Conservation (phyloP, 2,888 invertebrate species). For the Melieria crassipennis region DNA sequence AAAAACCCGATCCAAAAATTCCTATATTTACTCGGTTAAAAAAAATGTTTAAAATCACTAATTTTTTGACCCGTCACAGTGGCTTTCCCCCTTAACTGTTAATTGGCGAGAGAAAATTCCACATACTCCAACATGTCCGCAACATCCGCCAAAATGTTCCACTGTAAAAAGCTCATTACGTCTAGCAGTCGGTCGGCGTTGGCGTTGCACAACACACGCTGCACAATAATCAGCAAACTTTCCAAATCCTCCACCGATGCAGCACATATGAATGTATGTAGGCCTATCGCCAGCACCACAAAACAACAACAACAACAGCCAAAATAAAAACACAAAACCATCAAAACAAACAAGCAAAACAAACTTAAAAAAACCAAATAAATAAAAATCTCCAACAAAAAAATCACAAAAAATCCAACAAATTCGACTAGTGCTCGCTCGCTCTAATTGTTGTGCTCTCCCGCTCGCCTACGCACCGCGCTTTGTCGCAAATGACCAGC, state of each 20-base stretch:
- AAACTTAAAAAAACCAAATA: conserved; percentile 37
- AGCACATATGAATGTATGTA: conserved; percentile 9
- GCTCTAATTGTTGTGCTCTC: conserved; percentile 44
- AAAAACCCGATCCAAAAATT: too few relatives aligned
- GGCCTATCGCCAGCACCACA: conserved; percentile 31
- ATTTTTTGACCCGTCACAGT: too few relatives aligned
- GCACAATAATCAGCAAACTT: conserved; percentile 49
- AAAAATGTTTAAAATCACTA: too few relatives aligned
- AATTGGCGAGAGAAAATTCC: too few relatives aligned
- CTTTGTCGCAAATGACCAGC: conserved; percentile 42
- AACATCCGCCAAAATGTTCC: background rate
- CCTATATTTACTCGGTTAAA: too few relatives aligned
- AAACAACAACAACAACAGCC: conserved; percentile 37
- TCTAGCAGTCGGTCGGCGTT: conserved; percentile 31
- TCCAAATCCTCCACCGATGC: conserved; percentile 49
- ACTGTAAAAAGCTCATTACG: conserved; percentile 41
- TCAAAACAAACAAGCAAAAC: conserved; percentile 29
- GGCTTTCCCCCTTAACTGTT: too few relatives aligned
- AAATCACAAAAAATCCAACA: conserved; percentile 41
- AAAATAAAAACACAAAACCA: conserved; percentile 24
- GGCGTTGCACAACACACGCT: conserved; percentile 37
- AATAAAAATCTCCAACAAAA: conserved; percentile 41
- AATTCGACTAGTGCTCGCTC: conserved; percentile 43
- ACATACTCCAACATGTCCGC: too few relatives aligned
- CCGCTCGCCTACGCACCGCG: conserved; percentile 49